Evolutionary conservation across 2,888 invertebrate genomes (phyloP), one percentile per base, ranked within the genome.

Genomic region (Gymnoscelis rufifasciata): DNA sequence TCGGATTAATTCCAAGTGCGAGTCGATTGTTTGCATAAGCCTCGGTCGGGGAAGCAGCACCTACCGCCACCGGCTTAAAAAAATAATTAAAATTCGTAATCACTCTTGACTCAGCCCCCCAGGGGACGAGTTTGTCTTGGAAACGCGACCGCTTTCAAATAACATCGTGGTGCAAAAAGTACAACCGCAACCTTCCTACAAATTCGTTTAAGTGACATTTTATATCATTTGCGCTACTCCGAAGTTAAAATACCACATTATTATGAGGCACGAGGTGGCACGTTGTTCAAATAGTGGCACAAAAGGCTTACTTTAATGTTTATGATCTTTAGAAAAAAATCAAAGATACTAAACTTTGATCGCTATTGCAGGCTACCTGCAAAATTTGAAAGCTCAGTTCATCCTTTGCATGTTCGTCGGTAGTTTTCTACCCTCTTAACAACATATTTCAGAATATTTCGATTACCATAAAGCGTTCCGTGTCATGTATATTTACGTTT

Each of bases 81-180:
- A 87, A 88, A 88, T 88, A 88, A 88, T 88, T 88, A 88, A 88
- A 88, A 88, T 86, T 86, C 83, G 87, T 87, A 88, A 88, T 88
- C 86, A 88, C 86, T 88, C 84, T 83, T 84, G 88, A 88, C 81
- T 87, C 79, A 76, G 64, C 68, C 79, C 83, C 76, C 74, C 59
- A 59, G 75, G 78, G 74, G 74, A 66, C 46, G 59, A 66, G 68
- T 67, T 62, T 71, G 78, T 74, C 76, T 78, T 78, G 72, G 68
- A 47, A 52, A 57, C 27, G 54, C 46, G 38, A 58, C 38, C 52
- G 54, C 56, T 56, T 54, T 56, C 43, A 57, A 58, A 56, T 28
- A 56, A 56, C 59, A 56, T 60, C 56, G 56, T 61, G 60, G 60
- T 62, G 64, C 51, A 60, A 58, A 68, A 57, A 60, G 62, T 64